These are phyloP conservation scores for Vesta saturnalis DNA, from an alignment of 2,888 invertebrate species.

Conservation along the genomic window DNA sequence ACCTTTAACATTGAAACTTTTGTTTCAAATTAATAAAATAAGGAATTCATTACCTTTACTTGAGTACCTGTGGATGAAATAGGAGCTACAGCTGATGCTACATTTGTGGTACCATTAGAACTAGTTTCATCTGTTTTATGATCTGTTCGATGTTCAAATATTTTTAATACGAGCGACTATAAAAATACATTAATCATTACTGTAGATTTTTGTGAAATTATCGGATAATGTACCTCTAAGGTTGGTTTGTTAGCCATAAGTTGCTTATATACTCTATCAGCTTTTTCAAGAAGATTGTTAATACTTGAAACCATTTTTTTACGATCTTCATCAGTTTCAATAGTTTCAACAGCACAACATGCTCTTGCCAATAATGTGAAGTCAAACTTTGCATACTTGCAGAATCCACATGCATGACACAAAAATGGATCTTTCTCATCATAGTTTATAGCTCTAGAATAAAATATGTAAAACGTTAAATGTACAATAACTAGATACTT, in stretches of 20 bases:
- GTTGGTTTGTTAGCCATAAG: conserved; percentile 90
- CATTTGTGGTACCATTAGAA: conserved; percentile 42
- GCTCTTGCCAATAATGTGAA: conserved; percentile 90
- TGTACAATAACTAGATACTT: conserved; percentile 44
- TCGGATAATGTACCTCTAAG: conserved; percentile 75
- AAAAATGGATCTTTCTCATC: conserved; percentile 99
- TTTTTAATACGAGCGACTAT: conserved; percentile 73
- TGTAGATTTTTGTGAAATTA: not conserved
- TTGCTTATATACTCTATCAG: conserved; percentile 93
- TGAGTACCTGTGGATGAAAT: conserved; percentile 58
- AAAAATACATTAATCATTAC: not conserved
- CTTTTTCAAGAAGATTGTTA: conserved; percentile 90
- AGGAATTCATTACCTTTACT: conserved; percentile 63
- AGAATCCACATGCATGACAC: conserved; percentile 98
- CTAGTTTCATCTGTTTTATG: conserved; percentile 66
- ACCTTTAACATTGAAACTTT: conserved; percentile 67
- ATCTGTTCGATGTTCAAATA: conserved; percentile 86
- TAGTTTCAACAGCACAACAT: conserved; percentile 96
- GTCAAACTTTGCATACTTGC: conserved; percentile 99
- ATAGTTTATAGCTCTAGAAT: conserved; percentile 91
- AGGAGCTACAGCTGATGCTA: conserved; percentile 43
- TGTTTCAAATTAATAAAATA: conserved; percentile 62
- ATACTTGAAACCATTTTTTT: conserved; percentile 94
- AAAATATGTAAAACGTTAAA: not conserved
- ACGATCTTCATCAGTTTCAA: conserved; percentile 96